Base-by-base conservation (phyloP, 2,888 invertebrate species). In the Linnaemya vulpina region DNA sequence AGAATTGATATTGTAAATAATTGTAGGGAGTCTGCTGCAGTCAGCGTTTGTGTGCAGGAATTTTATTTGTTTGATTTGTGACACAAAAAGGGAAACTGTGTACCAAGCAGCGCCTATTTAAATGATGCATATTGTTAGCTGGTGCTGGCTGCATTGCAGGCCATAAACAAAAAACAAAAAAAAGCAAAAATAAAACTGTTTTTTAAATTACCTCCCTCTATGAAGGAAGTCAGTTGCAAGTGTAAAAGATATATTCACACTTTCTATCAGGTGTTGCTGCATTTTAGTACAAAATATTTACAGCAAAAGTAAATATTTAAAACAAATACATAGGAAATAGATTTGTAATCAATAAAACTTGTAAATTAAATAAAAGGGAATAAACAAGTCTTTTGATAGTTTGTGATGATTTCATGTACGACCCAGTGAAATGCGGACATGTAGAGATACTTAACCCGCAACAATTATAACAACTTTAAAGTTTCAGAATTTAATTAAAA, bases 161-260 rank as follows among this genome's bases (percentile, higher is more conserved):
- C 63, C 63, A 70, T 65, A 38, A 63, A 40, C 35, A 13, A 9
- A 43, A 5, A 43, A 55, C 25, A 30, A 30, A 46, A 40, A 30
- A 30, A 30, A 30, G n/a, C n/a, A n/a, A 30, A 30, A 30, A 3
- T 30, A 30, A 30, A 30, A 30, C 30, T 75, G 53, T 49, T 76
- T 76, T 76, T 80, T 68, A 80, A 84, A 80, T 76, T 84, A 80
- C 71, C 80, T 80, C 84, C 84, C 70, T 68, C 71, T 51, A 63
- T 58, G 82, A 55, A 71, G 70, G 55, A 82, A 60, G 58, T 67
- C 38, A 17, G 40, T 40, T 80, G 65, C n/a, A 78, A 60, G 67
- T 67, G 80, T 60, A 62, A 80, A n/a, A 68, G 22, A 40, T 60
- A 22, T 46, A 78, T 65, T 53, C 73, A 71, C 78, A 79, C 65